Evolutionary conservation across 2,888 invertebrate species (phyloP).

Genomic region (Trilocha varians): DNA sequence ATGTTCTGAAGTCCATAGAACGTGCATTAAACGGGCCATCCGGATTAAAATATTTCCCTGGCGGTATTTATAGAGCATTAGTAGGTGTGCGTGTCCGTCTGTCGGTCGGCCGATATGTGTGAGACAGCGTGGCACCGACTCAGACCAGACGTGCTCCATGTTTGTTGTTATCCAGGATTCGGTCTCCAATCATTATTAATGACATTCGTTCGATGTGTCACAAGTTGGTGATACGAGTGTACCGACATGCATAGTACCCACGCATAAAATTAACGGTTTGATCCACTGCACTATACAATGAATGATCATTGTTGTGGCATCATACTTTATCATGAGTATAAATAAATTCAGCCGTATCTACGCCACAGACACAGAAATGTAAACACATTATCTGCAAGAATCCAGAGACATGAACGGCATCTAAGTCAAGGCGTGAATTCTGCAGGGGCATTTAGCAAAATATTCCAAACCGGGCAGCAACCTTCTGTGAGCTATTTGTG

Average conservation of each 20-base stretch:
- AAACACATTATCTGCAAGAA: constrained; percentile 1
- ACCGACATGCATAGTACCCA: too few relatives aligned
- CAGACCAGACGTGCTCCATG: constrained; percentile 51
- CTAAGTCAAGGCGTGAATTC: constrained; percentile 22
- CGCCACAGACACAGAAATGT: constrained; percentile 17
- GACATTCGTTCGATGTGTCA: neutral
- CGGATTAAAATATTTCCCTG: constrained; percentile 70
- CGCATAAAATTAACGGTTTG: too few relatives aligned
- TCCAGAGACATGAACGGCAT: neutral
- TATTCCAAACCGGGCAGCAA: constrained; percentile 57
- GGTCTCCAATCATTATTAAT: constrained; percentile 20
- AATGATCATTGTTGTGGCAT: too few relatives aligned
- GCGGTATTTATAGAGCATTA: constrained; percentile 65
- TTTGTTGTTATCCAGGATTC: constrained; percentile 58
- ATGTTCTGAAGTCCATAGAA: constrained; percentile 53
- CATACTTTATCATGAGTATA: too few relatives aligned
- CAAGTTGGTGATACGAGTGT: neutral
- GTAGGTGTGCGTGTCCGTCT: constrained; percentile 63
- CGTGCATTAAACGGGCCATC: constrained; percentile 66
- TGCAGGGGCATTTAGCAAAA: constrained; percentile 34
- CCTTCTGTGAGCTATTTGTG: constrained; percentile 61
- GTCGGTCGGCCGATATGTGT: constrained; percentile 55
- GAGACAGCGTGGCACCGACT: constrained; percentile 72
- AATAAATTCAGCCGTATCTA: neutral
- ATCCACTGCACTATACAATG: too few relatives aligned